Percentiles rank a stretch among this genome's conserved stretches.
phyloP scores from a whole-genome alignment of 37 sponge, comb jelly and placozoan genomes.

The Lycopodina hypogea region DNA sequence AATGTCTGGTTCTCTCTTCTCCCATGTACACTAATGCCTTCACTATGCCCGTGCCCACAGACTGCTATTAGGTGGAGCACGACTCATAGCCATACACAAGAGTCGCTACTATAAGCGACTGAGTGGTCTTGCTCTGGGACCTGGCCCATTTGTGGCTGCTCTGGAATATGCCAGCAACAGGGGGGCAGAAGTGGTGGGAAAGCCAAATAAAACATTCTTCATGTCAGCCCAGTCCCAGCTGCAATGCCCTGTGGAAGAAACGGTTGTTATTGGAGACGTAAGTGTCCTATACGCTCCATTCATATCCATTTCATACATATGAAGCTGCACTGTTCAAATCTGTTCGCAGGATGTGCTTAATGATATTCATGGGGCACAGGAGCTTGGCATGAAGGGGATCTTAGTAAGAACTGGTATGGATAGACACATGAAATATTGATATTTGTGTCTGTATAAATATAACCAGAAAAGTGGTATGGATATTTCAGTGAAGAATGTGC shows the following conservation, averaged over 20 bases:
- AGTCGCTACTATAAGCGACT: constrained; percentile 45
- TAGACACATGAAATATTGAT: not conserved
- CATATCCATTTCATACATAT: not conserved
- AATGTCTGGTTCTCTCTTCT: too few relatives aligned
- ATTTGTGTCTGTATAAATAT: not conserved
- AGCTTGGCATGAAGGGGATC: constrained; percentile 51
- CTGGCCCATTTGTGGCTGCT: constrained; percentile 74
- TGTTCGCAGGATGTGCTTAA: constrained; percentile 56
- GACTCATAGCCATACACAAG: constrained; percentile 69
- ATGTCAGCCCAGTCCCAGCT: constrained; percentile 33
- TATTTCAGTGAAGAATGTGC: too few relatives aligned
- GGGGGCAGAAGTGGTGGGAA: constrained; percentile 53
- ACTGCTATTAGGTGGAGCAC: constrained; percentile 21
- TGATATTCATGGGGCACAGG: constrained; percentile 64
- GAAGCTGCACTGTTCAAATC: not conserved
- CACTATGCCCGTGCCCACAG: constrained; percentile 14
- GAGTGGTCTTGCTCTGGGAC: constrained; percentile 63
- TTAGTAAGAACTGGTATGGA: constrained; percentile 66
- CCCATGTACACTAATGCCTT: too few relatives aligned
- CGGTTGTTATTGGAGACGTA: constrained; percentile 81
- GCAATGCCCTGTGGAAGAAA: constrained; percentile 22
- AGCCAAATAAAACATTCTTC: constrained; percentile 56
- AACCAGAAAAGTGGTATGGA: not conserved
- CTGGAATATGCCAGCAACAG: constrained; percentile 68
- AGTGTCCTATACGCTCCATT: constrained; percentile 5